Evolutionary conservation across 2,113 vertebrate species (phyloP).

Genomic region (Psophia crepitans): DNA sequence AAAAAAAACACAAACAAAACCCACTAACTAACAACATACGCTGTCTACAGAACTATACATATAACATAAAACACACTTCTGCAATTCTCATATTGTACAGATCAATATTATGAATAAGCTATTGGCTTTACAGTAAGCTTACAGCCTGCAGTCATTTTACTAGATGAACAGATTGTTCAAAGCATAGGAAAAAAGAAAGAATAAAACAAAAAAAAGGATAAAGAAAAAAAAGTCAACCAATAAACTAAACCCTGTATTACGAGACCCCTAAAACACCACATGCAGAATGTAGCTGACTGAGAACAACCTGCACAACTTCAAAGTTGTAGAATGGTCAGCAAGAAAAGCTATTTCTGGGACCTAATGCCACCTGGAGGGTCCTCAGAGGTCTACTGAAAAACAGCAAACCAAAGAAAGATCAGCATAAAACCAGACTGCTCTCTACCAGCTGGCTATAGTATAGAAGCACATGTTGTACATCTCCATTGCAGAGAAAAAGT

Average conservation of each 20-base stretch:
- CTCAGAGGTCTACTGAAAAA: not conserved
- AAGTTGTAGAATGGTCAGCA: not conserved
- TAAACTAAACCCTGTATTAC: not conserved
- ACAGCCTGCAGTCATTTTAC: not conserved
- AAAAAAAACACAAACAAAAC: not conserved
- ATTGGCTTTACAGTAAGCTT: not conserved
- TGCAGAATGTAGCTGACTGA: not conserved
- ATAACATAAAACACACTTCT: not conserved
- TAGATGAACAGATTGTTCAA: not conserved
- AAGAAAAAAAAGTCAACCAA: not conserved
- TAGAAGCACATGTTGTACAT: not conserved
- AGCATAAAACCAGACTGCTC: not conserved
- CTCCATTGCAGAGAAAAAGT: not conserved
- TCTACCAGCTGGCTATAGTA: not conserved
- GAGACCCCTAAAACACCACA: not conserved
- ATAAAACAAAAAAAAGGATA: not conserved
- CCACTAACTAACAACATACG: too few relatives aligned
- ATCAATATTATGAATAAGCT: not conserved
- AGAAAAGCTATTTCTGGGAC: not conserved
- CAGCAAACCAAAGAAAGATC: not conserved
- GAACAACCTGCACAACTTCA: not conserved
- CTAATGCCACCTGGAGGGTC: not conserved
- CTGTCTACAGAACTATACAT: not conserved
- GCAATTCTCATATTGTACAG: not conserved
- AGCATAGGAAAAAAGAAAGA: not conserved